Percentiles rank a stretch among this genome's conserved stretches.
phyloP scores from a whole-genome alignment of 2,797 vertebrate genomes.

The Anableps anableps region DNA sequence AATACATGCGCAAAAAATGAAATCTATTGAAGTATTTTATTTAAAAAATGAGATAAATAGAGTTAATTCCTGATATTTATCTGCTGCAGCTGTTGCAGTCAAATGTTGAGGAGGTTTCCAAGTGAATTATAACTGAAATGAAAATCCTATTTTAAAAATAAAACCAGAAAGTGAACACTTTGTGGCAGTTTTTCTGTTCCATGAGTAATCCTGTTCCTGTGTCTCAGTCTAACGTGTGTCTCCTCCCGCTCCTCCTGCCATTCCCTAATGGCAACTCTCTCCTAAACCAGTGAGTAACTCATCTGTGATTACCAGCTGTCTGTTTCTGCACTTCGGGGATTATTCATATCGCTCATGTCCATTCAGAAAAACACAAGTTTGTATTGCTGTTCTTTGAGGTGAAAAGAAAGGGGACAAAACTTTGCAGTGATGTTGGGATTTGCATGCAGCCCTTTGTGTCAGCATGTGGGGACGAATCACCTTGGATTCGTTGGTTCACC shows the following conservation, averaged over 20 bases:
- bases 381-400: conserved; percentile 29
- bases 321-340: conserved; percentile 77
- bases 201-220: conserved; percentile 76
- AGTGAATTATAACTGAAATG: conserved; percentile 89
- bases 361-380: conserved; percentile 39
- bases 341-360: conserved; percentile 76
- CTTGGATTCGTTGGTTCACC: conserved; percentile 58
- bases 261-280: conserved; percentile 72
- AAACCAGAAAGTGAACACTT: conserved; percentile 79
- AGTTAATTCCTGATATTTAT: conserved; percentile 74
- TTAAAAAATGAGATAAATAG: conserved; percentile 77
- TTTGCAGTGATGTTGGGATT: conserved; percentile 42
- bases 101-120: conserved; percentile 85
- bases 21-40: conserved; percentile 94
- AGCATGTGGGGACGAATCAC: conserved; percentile 62
- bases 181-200: conserved; percentile 79
- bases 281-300: conserved; percentile 78
- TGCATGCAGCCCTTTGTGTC: conserved; percentile 66
- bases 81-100: conserved; percentile 76
- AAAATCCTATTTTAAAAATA: conserved; percentile 99
- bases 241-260: conserved; percentile 69
- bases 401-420: neutral
- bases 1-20: conserved; percentile 84
- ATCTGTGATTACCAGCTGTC: conserved; percentile 80
- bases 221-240: conserved; percentile 71